Evolutionary conservation across 2,888 invertebrate species (phyloP), one percentile per base, ranked within the genome.

Genomic region (Polyommatus iphigenia): DNA sequence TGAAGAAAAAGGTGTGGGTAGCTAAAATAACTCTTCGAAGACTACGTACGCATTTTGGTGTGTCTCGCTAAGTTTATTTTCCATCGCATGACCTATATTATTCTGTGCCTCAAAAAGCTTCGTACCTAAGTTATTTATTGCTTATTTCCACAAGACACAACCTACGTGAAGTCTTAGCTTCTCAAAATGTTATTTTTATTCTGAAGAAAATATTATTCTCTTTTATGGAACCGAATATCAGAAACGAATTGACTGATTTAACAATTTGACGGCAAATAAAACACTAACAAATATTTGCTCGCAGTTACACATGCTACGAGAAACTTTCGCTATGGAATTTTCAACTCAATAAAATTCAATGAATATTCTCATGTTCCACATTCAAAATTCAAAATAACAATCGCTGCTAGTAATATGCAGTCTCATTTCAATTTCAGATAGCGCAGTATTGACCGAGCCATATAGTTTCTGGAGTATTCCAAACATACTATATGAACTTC

Each of bases 311-410:
- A 24, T 13, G 67, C 15, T 29, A 67, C 29, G 67, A 24, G 29
- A 67, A 67, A 67, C 67, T 67, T 67, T 67, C 0, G 67, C 67
- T 29, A 15, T 15, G 67, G 24, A 29, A 67, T 29, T 29, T 29
- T 67, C 67, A 67, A 67, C 67, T 67, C 67, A 29, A 67, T 67
- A 18, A 67, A 67, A 67, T 67, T 67, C 67, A 67, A 32, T 62
- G 24, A 62, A 67, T 67, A 67, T 67, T 67, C 29, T 20, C 67
- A 67, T 29, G 5, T 15, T 32, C 29, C 67, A 18, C 67, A 2
- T 15, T 67, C 67, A 67, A 67, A 67, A 67, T 67, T 67, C 67
- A 67, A 67, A 67, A 67, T 67, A 67, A 67, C 72, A 72, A 72
- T 41, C 72, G 41, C 41, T 72, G n/a, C 20, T 72, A 36, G 72